Evolutionary conservation across 2,113 vertebrate genomes (phyloP).

Genomic region (Mystacornis crossleyi): DNA sequence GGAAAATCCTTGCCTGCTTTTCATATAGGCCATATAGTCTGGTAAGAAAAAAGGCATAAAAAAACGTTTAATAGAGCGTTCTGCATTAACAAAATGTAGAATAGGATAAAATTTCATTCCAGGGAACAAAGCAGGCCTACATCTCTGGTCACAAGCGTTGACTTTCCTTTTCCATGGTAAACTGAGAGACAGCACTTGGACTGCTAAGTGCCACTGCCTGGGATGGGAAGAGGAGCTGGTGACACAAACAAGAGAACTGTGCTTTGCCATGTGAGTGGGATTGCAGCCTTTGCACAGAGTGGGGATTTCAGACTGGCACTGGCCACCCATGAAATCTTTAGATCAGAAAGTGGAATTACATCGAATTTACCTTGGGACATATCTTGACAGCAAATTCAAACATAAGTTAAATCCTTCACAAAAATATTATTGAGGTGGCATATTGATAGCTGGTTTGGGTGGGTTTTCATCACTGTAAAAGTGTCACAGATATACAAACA

Average conservation of each 20-base stretch:
- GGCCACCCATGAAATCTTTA: neutral
- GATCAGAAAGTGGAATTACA: neutral
- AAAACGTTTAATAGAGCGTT: neutral
- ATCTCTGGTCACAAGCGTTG: neutral
- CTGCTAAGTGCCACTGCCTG: neutral
- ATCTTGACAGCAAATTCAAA: neutral
- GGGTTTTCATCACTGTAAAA: neutral
- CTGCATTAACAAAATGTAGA: neutral
- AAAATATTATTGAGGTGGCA: neutral
- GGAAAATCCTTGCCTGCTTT: neutral
- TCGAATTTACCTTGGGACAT: accelerated
- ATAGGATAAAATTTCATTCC: neutral
- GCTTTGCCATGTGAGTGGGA: accelerated
- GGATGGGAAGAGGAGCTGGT: accelerated
- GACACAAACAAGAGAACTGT: neutral
- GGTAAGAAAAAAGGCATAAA: neutral
- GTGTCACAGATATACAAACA: neutral
- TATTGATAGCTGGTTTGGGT: neutral
- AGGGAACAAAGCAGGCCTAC: neutral
- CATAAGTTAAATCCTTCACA: neutral
- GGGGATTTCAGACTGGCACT: neutral
- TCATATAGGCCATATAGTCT: neutral
- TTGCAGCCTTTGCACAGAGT: neutral
- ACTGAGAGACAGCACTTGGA: neutral
- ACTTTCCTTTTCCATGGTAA: neutral